Base-by-base conservation (phyloP, 2,888 invertebrate genomes). In the Drosophila percnosoma region DNA sequence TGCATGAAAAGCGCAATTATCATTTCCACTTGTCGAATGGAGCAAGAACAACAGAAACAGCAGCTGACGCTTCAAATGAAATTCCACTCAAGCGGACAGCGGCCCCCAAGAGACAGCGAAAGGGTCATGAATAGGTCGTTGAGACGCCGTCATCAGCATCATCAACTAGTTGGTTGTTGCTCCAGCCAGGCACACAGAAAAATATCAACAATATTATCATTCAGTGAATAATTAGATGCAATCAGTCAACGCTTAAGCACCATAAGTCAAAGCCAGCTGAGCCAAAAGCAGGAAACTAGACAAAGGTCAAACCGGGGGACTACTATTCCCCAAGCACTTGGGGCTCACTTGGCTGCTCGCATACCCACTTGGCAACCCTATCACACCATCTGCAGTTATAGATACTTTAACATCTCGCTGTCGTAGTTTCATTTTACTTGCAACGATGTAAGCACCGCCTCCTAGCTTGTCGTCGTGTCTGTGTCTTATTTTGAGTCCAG, bases 221-320 rank as follows among this genome's bases (percentile, higher is more conserved):
- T 90, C 81, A 82, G 80, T 90, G 90, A 91, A 87, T 91, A 91
- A 91, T 91, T 91, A 91, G 87, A 91, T 77, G 90, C 88, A 91
- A 91, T 91, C 90, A 91, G 90, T 91, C 91, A 91, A 83, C 83
- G 89, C 83, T 88, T 88, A 86, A 89, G 88, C 83, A 89, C 82
- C 87, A 90, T 83, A 89, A 90, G 88, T 89, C 84, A 88, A 83
- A 86, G 84, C 66, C 79, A 83, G 69, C 68, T 70, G 65, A 77
- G 68, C 61, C 71, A 59, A 61, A 45, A 54, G 66, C 81, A 69
- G 66, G 65, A 78, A 75, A 75, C 83, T 80, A 85, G 81, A 87
- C 80, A 85, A 81, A 82, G 87, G 84, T 85, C 79, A 86, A 69
- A 57, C 67, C n/a, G 36, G 58, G 45, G 54, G 49, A 52, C 48